Conservation (phyloP, 2,113 vertebrate species). For the Alligator sinensis region DNA sequence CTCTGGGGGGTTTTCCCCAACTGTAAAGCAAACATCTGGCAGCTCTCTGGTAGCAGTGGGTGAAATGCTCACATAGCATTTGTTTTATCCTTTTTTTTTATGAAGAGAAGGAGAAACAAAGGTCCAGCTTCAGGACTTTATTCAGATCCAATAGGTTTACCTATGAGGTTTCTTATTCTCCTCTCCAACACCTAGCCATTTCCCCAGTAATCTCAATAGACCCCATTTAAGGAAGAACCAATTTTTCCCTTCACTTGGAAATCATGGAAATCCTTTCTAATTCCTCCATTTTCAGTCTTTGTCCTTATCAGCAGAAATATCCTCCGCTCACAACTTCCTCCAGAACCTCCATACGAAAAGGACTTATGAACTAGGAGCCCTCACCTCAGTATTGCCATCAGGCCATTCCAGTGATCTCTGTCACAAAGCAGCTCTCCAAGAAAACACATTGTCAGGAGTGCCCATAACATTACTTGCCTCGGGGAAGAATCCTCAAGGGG, state of each 20-base stretch:
- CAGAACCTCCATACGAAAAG: neutral
- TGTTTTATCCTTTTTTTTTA: neutral
- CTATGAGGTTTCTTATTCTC: neutral
- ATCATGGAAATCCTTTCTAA: neutral
- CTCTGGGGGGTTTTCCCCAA: slow-evolving; percentile 31
- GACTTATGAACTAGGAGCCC: neutral
- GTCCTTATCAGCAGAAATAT: neutral
- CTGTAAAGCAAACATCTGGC: slow-evolving; percentile 59
- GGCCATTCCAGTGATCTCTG: neutral
- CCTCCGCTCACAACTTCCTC: neutral
- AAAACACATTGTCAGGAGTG: neutral
- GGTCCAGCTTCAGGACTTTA: slow-evolving; percentile 37
- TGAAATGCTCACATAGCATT: slow-evolving; percentile 6
- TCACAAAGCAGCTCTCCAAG: fast-evolving
- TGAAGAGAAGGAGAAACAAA: slow-evolving; percentile 34
- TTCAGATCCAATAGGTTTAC: slow-evolving; percentile 32
- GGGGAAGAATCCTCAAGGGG: neutral
- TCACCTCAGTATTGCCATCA: fast-evolving
- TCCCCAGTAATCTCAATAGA: slow-evolving; percentile 9
- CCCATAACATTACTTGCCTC: neutral
- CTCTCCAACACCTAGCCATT: neutral
- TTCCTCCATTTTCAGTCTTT: neutral
- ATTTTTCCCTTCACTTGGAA: neutral
- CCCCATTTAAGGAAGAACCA: neutral
- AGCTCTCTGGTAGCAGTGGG: slow-evolving; percentile 52